Evolutionary conservation across 1,140 invertebrate species (phyloP).

Genomic region (Cotesia chilonis): DNA sequence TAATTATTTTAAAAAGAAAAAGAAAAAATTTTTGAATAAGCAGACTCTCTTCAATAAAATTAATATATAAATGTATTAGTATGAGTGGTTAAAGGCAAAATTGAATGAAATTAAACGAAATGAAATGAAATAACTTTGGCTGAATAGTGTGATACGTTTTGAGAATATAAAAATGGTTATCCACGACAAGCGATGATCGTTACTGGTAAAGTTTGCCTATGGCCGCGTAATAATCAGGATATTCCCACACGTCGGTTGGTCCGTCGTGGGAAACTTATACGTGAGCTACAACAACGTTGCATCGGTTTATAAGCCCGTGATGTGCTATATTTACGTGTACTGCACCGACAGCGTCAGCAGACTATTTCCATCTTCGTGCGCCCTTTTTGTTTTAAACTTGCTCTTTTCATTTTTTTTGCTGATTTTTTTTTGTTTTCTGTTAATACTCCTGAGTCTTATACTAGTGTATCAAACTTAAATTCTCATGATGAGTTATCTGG

Average conservation of each 20-base stretch:
- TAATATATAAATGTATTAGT: background rate
- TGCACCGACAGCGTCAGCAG: too few relatives aligned
- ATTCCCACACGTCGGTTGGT: conserved; percentile 59
- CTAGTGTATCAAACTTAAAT: conserved; percentile 22
- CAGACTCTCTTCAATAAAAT: background rate
- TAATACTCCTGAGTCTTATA: background rate
- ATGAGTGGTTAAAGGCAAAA: background rate
- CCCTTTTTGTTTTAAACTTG: conserved; percentile 1
- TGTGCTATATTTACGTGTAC: too few relatives aligned
- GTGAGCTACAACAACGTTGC: conserved; percentile 48
- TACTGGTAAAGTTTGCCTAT: conserved; percentile 54
- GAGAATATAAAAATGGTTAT: conserved; percentile 62
- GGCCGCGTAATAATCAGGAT: conserved; percentile 61
- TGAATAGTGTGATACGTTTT: conserved; percentile 35
- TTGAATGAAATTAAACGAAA: background rate
- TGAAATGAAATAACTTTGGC: conserved; percentile 34
- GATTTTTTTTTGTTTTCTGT: background rate
- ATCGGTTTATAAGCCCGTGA: conserved; percentile 21
- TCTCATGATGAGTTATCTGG: conserved; percentile 26
- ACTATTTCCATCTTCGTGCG: background rate
- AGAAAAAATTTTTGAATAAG: background rate
- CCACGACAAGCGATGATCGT: conserved; percentile 38
- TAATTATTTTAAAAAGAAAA: too few relatives aligned
- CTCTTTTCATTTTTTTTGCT: background rate
- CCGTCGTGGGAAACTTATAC: conserved; percentile 65